Evolutionary conservation across 2,888 invertebrate species (phyloP), one percentile per base, ranked within the genome.

Genomic region (Smittia sp.): DNA sequence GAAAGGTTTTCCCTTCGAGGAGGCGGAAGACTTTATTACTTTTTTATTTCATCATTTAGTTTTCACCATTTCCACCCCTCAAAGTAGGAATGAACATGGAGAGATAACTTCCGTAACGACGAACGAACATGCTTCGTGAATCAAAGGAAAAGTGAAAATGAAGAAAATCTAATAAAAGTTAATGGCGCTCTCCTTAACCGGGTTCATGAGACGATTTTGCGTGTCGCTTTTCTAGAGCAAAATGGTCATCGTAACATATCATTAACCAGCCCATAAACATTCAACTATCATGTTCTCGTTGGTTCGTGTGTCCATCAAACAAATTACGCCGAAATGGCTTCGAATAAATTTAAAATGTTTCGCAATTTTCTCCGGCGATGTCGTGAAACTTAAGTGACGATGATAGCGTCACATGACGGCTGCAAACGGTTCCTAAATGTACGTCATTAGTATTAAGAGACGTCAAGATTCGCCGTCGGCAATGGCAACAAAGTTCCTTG

Each of bases 121-220:
- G 58, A 1, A 3, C 7, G 22, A 58, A 58, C 58, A 58, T 58
- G 22, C 22, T 22, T 22, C 20, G 18, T 22, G 58, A 58, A 58
- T 58, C 58, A 58, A 58, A 58, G 22, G 58, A 58, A 58, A 52
- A 52, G 15, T 15, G 52, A 52, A 15, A 52, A 15, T 4, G 15
- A n/a, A 22, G 58, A 58, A 58, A 58, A 58, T 58, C 58, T 58
- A 58, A 58, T 58, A 58, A 58, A 58, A 58, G 58, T 58, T 58
- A 58, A 58, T 58, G 58, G 58, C 58, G 58, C 15, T 58, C 22
- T 18, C 58, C 58, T 13, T 32, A 32, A 32, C 32, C 32, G 32
- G 32, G 32, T 32, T 32, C 32, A 32, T 32, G 32, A 32, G 32
- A 32, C 32, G 32, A 3, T 32, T 9, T 32, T 32, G 32, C 22